These are phyloP conservation scores for Arothron firmamentum DNA, from an alignment of 2,113 vertebrate species.

Conservation along the genomic window DNA sequence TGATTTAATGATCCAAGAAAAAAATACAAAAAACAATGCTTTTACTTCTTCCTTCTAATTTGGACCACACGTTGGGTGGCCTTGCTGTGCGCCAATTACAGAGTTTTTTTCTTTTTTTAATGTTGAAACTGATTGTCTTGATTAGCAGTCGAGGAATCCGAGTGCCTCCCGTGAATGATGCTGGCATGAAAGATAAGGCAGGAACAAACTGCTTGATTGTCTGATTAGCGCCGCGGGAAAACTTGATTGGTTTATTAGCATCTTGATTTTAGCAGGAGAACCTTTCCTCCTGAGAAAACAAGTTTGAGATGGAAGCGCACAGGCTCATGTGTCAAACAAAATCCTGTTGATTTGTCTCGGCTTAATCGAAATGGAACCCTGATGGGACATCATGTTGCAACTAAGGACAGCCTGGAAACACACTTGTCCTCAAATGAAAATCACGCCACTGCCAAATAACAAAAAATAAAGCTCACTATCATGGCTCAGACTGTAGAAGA, in stretches of 20 bases:
- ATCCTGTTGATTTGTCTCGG: too few relatives aligned
- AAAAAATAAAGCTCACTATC: too few relatives aligned
- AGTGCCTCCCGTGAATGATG: conserved; percentile 18
- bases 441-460: too few relatives aligned
- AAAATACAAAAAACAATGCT: not conserved
- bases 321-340: too few relatives aligned
- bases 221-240: conserved; percentile 48
- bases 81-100: conserved; percentile 2
- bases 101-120: not conserved
- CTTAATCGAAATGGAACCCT: too few relatives aligned
- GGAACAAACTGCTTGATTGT: conserved; percentile 55
- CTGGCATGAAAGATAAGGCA: conserved; percentile 33
- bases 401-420: not conserved
- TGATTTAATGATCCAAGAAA: not conserved
- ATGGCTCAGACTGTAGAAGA: too few relatives aligned
- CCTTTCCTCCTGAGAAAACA: conserved; percentile 1
- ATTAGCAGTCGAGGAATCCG: too few relatives aligned
- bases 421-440: too few relatives aligned
- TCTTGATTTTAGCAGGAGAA: conserved; percentile 41
- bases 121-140: too few relatives aligned
- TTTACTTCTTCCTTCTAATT: too few relatives aligned
- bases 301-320: too few relatives aligned
- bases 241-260: conserved; percentile 61
- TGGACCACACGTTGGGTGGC: too few relatives aligned
- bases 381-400: not conserved